A percentile compares a stretch with the other conserved stretches of the same genome.
Evolutionary conservation across 2,797 vertebrate species (phyloP).

Genomic region (Myotis myotis): DNA sequence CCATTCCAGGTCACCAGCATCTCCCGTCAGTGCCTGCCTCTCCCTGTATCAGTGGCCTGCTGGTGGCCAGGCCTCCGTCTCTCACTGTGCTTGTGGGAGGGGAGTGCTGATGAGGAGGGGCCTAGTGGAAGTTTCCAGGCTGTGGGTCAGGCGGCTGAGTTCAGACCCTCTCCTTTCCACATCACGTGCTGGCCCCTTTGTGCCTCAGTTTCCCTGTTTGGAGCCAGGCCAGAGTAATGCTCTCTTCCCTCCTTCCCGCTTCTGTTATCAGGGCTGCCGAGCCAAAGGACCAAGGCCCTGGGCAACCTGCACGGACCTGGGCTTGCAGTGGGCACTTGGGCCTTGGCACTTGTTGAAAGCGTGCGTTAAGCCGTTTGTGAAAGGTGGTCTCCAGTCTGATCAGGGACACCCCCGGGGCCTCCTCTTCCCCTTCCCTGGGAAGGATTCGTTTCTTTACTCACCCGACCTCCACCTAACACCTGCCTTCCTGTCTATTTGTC

Average conservation of each 20-base stretch:
- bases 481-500: background rate
- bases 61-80: background rate
- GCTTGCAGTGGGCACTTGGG: fast-evolving
- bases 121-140: fast-evolving
- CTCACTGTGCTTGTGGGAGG: background rate
- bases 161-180: background rate
- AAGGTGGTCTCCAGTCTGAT: background rate
- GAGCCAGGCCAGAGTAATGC: background rate
- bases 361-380: background rate
- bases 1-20: conserved; percentile 30
- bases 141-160: background rate
- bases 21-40: conserved; percentile 1
- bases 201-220: conserved; percentile 16
- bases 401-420: background rate
- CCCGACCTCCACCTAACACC: background rate
- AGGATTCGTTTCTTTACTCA: background rate
- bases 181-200: background rate
- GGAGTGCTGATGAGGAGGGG: background rate
- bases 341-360: fast-evolving
- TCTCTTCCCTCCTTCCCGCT: background rate
- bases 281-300: background rate
- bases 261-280: background rate
- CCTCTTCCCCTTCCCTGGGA: background rate
- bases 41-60: conserved; percentile 54
- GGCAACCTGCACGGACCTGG: fast-evolving